Base-by-base conservation (phyloP, 1,140 invertebrate genomes). In the Whitmania pigra region DNA sequence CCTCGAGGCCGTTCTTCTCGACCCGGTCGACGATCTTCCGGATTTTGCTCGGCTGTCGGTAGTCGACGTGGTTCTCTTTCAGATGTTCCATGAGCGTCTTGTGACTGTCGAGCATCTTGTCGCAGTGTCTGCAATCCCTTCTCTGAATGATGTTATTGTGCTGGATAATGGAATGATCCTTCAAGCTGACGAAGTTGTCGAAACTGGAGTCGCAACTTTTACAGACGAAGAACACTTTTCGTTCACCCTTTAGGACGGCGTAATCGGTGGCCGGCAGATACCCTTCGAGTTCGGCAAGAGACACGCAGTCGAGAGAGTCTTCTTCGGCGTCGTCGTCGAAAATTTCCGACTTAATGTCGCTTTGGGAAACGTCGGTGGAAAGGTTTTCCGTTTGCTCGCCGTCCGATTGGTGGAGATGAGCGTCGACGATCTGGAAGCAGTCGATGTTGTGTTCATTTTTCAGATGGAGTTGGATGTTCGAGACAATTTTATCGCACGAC, bases 91-190 rank as follows among this genome's bases (percentile, higher is more conserved):
- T 63, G 29, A 63, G 29, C 57, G 2, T 63, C 11, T 63, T 63
- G 29, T 63, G 57, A 63, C 57, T 63, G 57, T 63, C 57, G 29
- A 63, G 29, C 57, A 63, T 25, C 11, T 25, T 63, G 22, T n/a
- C 22, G 57, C 57, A 63, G 20, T 63, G 57, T 22, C 57, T 63
- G 29, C 57, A 63, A 15, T 63, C 57, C 29, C 29, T 63, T 7
- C 57, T 22, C 22, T 63, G 57, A 22, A 63, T 31, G 29, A 63
- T 18, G 29, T 63, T 25, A n/a, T 63, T n/a, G 11, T 63, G 57
- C 11, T 13, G 29, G 29, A 63, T 20, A 5, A 63, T n/a, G 6
- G 57, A 63, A 63, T 63, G 57, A 13, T 63, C 57, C 18, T 63
- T 63, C 57, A 63, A 15, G 11, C 22, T n/a, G 22, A 63, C 57